These are phyloP conservation scores for Fulmarus glacialis DNA, from an alignment of 2,113 vertebrate genomes.

Conservation along the genomic window DNA sequence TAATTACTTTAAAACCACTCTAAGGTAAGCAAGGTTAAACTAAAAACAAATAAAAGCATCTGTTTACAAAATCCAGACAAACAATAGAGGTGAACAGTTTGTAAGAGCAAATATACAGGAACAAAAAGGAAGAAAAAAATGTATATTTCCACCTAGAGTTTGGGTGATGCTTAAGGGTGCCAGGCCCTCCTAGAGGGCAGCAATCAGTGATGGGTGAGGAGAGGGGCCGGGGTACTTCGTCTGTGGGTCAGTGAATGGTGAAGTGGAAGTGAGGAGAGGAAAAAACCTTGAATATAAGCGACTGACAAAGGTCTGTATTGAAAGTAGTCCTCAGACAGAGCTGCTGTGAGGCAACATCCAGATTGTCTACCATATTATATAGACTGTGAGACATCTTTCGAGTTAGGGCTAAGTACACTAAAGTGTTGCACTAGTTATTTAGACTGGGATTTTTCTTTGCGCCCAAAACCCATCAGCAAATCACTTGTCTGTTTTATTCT, in stretches of 20 bases:
- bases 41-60: background rate
- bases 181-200: background rate
- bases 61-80: background rate
- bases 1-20: background rate
- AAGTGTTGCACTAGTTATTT: background rate
- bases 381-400: background rate
- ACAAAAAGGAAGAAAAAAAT: background rate
- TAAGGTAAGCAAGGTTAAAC: background rate
- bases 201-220: background rate
- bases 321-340: background rate
- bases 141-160: background rate
- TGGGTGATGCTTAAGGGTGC: background rate
- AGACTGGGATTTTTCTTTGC: background rate
- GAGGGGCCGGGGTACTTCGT: background rate
- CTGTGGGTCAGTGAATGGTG: background rate
- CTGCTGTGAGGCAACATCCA: background rate
- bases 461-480: background rate
- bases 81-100: background rate
- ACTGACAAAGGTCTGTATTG: background rate
- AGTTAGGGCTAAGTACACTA: background rate
- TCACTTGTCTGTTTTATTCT: background rate
- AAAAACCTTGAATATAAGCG: background rate
- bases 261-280: background rate
- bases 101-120: background rate
- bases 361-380: background rate